Evolutionary conservation across 2,888 invertebrate genomes (phyloP), one percentile per base, ranked within the genome.

Genomic region (Lithosia quadra): DNA sequence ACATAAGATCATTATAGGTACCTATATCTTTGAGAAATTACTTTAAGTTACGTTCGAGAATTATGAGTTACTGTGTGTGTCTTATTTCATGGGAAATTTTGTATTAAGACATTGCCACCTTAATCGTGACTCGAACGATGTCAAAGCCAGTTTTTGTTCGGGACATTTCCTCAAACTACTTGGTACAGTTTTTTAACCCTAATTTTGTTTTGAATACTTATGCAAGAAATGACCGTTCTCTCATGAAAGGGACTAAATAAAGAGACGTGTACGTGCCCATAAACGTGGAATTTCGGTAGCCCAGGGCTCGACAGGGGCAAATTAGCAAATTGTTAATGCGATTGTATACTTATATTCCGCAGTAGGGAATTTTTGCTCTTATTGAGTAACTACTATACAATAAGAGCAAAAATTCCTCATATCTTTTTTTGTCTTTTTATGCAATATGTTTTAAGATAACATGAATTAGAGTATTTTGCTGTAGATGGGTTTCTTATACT

Each of bases 211-310:
- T 71, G 75, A 79, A 78, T 79, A 79, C 75, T 58, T 71, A 63
- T 53, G 66, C 59, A 63, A 57, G 69, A 71, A 80, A 78, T 67
- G 60, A 80, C 63, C 69, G 71, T 72, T 65, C 65, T 78, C 68
- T 72, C 69, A 64, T 69, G 78, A 73, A 85, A 83, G 80, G 77
- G 80, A 78, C 80, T 76, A 80, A 85, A 83, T 88, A 89, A 88
- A 86, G 84, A 84, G 82, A 77, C 83, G 83, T 85, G 86, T 84
- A 84, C 82, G 83, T 71, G 82, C 76, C 78, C 83, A 80, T 84
- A 83, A 84, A 85, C 79, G 82, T 83, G 88, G 90, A 92, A 92
- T 92, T 92, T 92, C 89, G 90, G 91, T 92, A 91, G 92, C 92
- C 92, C 88, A 87, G 84, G 90, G 92, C 91, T 79, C 80, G 73